Evolutionary conservation across 2,797 vertebrate genomes (phyloP), one percentile per base, ranked within the genome.

Genomic region (Macropus fuliginosus): DNA sequence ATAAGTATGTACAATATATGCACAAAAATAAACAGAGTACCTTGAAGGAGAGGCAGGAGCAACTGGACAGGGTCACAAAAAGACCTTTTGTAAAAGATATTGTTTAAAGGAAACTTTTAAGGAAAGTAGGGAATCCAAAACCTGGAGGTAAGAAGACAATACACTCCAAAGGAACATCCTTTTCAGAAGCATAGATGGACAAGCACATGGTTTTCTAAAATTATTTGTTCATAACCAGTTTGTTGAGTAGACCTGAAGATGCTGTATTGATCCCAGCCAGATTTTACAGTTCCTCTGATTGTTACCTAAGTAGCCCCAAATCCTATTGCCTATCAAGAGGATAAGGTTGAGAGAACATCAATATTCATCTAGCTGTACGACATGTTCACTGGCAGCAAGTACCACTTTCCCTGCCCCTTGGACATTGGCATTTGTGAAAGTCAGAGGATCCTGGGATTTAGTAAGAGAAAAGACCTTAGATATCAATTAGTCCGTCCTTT

Each of bases 311-410:
- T 97, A 92, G 81, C 52, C 27, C 29, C 0, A 54, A 34, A 34
- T 93, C 6, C 74, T 92, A 28, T 12, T 57, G 0, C 92, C 94
- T 96, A 54, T 10, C 94, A 62, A 94, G 66, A 96, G 57, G 29
- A 21, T 40, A 56, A 96, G 56, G 55, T 0, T 0, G 40, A 55
- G 34, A 54, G 18, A 5, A 81, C 34, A 31, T 81, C 13, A 34
- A 13, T n/a, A 16, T n/a, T 3, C 31, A n/a, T 66, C 59, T 66
- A 66, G 31, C 31, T 34, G 13, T 13, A n/a, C 0, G 0, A 8
- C 28, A n/a, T 66, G 31, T 16, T 66, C 13, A 62, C 31, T n/a
- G 12, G 27, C 34, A n/a, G 34, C 31, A 34, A 66, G 59, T 13
- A 31, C 59, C 31, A 34, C 59, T 34, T 66, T 34, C 59, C 31